Conservation (phyloP, 2,113 vertebrate species). For the Callaeas wilsoni region DNA sequence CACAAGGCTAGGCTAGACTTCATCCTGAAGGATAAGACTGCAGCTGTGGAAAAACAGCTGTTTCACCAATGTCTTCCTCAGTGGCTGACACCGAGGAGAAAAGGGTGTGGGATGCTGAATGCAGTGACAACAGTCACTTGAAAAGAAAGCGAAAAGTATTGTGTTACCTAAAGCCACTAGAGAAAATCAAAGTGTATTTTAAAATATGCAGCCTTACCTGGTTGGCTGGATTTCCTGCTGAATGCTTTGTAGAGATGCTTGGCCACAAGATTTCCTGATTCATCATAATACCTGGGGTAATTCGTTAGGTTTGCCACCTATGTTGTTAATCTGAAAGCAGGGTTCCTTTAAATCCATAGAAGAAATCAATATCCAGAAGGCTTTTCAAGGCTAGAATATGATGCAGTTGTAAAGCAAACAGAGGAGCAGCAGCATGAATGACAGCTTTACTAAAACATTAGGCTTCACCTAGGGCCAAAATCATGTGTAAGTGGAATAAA, state of each 20-base stretch:
- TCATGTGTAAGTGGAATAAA: slow-evolving; percentile 51
- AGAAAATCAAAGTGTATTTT: neutral
- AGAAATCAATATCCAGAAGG: slow-evolving; percentile 3
- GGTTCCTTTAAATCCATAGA: neutral
- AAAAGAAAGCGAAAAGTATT: neutral
- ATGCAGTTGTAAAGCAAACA: neutral
- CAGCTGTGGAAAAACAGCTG: neutral
- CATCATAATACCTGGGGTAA: neutral
- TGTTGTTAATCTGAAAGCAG: neutral
- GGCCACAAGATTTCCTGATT: neutral
- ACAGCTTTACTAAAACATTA: slow-evolving; percentile 27
- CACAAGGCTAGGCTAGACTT: neutral
- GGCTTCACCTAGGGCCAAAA: slow-evolving; percentile 55
- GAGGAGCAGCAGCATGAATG: neutral
- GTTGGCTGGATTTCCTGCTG: neutral
- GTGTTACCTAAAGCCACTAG: neutral
- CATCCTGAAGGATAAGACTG: neutral
- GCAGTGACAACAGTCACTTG: neutral
- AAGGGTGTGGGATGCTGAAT: neutral
- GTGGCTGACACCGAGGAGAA: neutral
- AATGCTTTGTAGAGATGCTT: neutral
- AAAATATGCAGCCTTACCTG: neutral
- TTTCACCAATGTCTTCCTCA: neutral
- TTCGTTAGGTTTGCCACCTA: neutral
- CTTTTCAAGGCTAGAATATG: neutral